These are phyloP conservation scores for Stomatorhinus walkeri DNA, from an alignment of 2,797 vertebrate species.

Conservation along the genomic window DNA sequence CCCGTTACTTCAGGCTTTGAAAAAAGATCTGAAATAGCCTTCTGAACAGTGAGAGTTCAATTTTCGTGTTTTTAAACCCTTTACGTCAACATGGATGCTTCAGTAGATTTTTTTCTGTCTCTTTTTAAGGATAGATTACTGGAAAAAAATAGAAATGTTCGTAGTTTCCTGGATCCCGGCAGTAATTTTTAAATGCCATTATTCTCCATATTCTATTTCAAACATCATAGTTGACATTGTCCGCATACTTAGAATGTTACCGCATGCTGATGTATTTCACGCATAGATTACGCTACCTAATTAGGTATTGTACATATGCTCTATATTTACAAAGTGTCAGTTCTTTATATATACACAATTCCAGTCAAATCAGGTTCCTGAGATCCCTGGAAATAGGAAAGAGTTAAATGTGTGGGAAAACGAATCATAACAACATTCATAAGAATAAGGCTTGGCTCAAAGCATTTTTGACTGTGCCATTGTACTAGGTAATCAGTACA, in stretches of 20 bases:
- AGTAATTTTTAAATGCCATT: neutral
- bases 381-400: neutral
- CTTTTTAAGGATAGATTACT: neutral
- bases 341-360: neutral
- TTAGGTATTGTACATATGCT: neutral
- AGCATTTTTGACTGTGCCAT: neutral
- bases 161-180: neutral
- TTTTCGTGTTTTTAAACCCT: neutral
- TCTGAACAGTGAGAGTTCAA: neutral
- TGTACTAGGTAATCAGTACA: neutral
- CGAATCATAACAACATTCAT: neutral
- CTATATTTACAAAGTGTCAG: neutral
- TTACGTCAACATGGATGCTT: neutral
- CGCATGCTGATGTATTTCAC: neutral
- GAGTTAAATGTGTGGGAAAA: neutral
- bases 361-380: neutral
- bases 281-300: neutral
- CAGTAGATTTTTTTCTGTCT: neutral
- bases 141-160: neutral
- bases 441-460: neutral
- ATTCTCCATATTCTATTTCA: slow-evolving; percentile 4
- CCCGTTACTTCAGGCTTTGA: neutral
- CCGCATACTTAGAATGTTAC: neutral
- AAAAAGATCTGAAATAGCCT: neutral
- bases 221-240: neutral